Percentiles rank a stretch among this genome's conserved stretches.
Conservation (phyloP, 1,140 invertebrate species). For the Halictus rubicundus region DNA sequence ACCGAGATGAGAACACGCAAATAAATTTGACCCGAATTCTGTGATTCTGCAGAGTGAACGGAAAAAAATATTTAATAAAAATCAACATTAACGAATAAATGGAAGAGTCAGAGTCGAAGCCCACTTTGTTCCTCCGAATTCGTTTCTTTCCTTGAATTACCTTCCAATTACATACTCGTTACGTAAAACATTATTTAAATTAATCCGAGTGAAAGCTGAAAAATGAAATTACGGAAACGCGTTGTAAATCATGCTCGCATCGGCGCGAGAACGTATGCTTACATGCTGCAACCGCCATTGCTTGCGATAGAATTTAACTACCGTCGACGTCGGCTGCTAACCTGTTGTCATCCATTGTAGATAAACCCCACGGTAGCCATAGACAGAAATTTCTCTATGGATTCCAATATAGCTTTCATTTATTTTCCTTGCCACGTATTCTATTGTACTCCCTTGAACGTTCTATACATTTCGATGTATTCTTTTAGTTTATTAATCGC, state of each 20-base stretch:
- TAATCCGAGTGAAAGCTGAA: not conserved
- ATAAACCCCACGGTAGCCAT: conserved; percentile 12
- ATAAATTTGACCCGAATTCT: conserved; percentile 18
- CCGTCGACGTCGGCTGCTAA: conserved; percentile 29
- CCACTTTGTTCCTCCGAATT: too few species aligned
- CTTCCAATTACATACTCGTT: not conserved
- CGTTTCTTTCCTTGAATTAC: too few species aligned
- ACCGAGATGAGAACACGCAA: not conserved
- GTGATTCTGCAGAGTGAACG: not conserved
- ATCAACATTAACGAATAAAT: not conserved
- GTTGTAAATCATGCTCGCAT: not conserved
- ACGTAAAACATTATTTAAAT: not conserved
- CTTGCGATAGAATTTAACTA: conserved; percentile 31
- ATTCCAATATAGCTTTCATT: not conserved
- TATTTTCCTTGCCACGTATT: not conserved
- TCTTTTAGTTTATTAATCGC: not conserved
- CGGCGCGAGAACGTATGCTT: not conserved
- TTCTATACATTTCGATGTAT: not conserved
- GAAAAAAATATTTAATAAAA: not conserved
- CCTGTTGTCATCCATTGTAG: conserved; percentile 46
- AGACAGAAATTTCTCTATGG: conserved; percentile 18
- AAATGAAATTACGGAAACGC: not conserved
- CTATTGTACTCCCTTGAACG: not conserved
- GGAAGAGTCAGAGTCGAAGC: too few species aligned
- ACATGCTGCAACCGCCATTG: conserved; percentile 24